phyloP scores from a whole-genome alignment of 2,113 vertebrate species.

The Agapornis roseicollis region DNA sequence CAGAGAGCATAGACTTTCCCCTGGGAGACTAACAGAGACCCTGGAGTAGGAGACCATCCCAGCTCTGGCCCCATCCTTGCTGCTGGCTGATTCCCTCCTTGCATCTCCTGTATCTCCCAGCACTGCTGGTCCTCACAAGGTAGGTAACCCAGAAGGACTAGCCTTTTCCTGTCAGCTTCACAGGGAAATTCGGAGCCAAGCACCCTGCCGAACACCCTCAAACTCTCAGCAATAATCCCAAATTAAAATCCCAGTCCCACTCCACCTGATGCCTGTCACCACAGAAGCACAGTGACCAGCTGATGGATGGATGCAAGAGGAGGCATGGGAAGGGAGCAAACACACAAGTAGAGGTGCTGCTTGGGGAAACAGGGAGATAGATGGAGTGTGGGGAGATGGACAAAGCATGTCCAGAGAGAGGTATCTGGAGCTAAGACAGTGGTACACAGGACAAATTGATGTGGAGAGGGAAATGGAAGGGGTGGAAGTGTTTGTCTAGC shows the following conservation, averaged over 20 bases:
- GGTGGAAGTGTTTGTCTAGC: neutral
- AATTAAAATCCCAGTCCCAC: neutral
- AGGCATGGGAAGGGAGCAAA: neutral
- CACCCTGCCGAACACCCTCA: neutral
- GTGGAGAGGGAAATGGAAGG: neutral
- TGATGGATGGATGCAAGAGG: neutral
- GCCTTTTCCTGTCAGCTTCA: neutral
- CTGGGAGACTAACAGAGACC: neutral
- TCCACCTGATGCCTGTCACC: neutral
- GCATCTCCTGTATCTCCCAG: neutral
- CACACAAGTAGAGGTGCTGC: neutral
- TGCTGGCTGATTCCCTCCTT: neutral
- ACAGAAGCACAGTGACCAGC: neutral
- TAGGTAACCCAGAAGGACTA: neutral
- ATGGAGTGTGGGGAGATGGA: neutral
- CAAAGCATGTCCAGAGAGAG: neutral
- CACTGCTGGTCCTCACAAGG: neutral
- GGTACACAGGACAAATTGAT: neutral
- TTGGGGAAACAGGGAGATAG: neutral
- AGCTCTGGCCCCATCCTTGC: neutral
- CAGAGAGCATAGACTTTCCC: accelerated
- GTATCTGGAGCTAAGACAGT: neutral
- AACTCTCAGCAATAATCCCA: neutral
- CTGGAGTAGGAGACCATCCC: neutral
- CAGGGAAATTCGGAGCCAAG: neutral